phyloP scores from a whole-genome alignment of 2,888 invertebrate genomes.

The Venustoraphidia nigricollis region DNA sequence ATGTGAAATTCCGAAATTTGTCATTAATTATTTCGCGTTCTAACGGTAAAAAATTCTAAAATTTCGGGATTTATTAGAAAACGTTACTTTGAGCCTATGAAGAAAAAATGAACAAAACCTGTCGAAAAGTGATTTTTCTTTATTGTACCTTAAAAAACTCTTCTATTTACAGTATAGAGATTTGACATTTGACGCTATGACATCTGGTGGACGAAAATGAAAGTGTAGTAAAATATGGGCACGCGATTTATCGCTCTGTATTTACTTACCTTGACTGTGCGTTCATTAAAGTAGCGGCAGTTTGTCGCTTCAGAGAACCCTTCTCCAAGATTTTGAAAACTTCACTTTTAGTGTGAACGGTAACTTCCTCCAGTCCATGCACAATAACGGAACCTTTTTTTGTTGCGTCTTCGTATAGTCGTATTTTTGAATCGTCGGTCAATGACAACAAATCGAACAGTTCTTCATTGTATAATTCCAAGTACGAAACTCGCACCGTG shows the following conservation, averaged over 20 bases:
- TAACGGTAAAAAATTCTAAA: too few relatives aligned
- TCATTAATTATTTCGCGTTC: too few relatives aligned
- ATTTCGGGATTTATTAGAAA: too few relatives aligned
- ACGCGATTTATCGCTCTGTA: background rate
- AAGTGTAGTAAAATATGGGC: too few relatives aligned
- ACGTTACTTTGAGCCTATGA: too few relatives aligned
- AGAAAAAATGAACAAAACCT: too few relatives aligned
- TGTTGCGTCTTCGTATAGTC: slow-evolving; percentile 60
- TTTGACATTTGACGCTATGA: too few relatives aligned
- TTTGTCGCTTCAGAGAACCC: slow-evolving; percentile 73
- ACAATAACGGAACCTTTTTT: slow-evolving; percentile 84
- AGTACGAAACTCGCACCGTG: slow-evolving; percentile 80
- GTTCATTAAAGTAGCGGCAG: slow-evolving; percentile 90
- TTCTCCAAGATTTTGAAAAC: slow-evolving; percentile 79
- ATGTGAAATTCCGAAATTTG: too few relatives aligned
- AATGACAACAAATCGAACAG: slow-evolving; percentile 77
- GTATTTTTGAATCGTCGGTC: slow-evolving; percentile 54
- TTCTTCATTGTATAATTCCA: slow-evolving; percentile 95
- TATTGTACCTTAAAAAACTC: too few relatives aligned
- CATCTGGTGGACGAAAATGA: too few relatives aligned
- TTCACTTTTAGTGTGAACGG: slow-evolving; percentile 73
- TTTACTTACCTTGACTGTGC: slow-evolving; percentile 73
- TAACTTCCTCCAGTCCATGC: slow-evolving; percentile 80
- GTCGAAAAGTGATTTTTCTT: too few relatives aligned
- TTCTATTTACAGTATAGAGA: too few relatives aligned